A percentile compares a stretch with the other conserved stretches of the same genome.
Evolutionary conservation across 2,888 invertebrate genomes (phyloP).

Genomic region (Caenorhabditis sp.): DNA sequence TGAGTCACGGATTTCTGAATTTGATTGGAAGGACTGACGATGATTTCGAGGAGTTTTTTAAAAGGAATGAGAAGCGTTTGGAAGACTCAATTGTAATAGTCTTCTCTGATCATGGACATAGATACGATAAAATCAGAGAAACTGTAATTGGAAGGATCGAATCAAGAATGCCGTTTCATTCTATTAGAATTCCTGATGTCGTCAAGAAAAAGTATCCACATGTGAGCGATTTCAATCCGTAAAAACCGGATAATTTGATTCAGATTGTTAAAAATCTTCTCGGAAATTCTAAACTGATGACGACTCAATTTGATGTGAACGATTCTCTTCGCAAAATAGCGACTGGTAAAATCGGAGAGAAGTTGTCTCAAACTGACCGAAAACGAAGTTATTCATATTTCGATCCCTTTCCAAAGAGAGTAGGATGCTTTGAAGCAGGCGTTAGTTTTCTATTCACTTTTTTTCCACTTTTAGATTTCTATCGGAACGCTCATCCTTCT

Average conservation of each 20-base stretch:
- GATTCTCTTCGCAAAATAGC: slow-evolving; percentile 79
- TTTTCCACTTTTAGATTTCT: slow-evolving; percentile 7
- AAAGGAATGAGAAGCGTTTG: slow-evolving; percentile 62
- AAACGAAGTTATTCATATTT: slow-evolving; percentile 67
- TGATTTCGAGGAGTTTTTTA: slow-evolving; percentile 69
- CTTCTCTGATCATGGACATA: slow-evolving; percentile 84
- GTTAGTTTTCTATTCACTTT: slow-evolving; percentile 41
- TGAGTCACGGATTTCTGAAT: slow-evolving; percentile 77
- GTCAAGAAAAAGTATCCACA: slow-evolving; percentile 81
- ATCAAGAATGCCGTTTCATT: slow-evolving; percentile 84
- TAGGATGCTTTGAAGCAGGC: slow-evolving; percentile 73
- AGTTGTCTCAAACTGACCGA: slow-evolving; percentile 10
- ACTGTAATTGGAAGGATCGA: slow-evolving; percentile 84
- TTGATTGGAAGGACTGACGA: slow-evolving; percentile 72
- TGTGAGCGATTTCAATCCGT: slow-evolving; percentile 5
- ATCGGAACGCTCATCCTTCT: slow-evolving; percentile 21
- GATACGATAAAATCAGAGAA: slow-evolving; percentile 84
- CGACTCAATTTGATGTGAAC: slow-evolving; percentile 84
- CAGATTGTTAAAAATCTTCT: slow-evolving; percentile 78
- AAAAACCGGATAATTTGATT: no score
- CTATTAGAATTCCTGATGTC: slow-evolving; percentile 82
- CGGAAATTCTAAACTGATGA: slow-evolving; percentile 82
- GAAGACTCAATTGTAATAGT: slow-evolving; percentile 76
- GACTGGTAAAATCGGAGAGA: slow-evolving; percentile 38
- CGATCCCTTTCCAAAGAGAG: slow-evolving; percentile 63